A percentile compares a stretch with the other conserved stretches of the same genome.
These are phyloP conservation scores for Propithecus perrieri DNA, from an alignment of 2,797 vertebrate species.

Conservation along the genomic window DNA sequence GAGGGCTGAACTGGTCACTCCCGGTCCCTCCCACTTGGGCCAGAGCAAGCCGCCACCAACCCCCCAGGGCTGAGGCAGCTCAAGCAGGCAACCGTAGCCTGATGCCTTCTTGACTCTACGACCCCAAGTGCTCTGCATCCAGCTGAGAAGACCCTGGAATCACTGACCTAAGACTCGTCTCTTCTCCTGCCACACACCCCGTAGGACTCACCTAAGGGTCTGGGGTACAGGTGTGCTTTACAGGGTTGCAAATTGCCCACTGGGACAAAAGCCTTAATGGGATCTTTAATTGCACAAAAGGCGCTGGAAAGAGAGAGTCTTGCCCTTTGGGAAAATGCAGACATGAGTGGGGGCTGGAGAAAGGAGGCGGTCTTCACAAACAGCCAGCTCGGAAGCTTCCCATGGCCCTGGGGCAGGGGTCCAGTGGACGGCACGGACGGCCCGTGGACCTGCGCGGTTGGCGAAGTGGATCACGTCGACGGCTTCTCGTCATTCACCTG, in stretches of 20 bases:
- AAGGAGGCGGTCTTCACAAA: too few relatives aligned
- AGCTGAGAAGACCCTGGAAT: background rate
- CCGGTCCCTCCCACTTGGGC: background rate
- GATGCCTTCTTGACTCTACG: background rate
- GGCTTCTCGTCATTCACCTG: accelerated
- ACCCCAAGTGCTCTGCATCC: background rate
- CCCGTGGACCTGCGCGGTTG: accelerated
- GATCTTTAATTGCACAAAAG: background rate
- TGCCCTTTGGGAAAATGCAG: background rate
- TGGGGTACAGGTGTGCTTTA: background rate
- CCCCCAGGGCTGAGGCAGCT: accelerated
- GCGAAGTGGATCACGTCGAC: accelerated
- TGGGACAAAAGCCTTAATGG: background rate
- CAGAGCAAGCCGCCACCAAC: accelerated
- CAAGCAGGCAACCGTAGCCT: background rate
- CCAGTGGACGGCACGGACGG: accelerated
- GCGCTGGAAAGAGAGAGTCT: background rate
- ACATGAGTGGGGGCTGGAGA: accelerated
- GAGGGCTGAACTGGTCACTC: too few relatives aligned
- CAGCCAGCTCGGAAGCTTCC: background rate
- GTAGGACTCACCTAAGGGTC: accelerated
- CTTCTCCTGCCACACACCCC: background rate
- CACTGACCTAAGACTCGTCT: background rate
- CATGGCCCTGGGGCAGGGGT: accelerated
- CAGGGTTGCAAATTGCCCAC: background rate